These are phyloP conservation scores for Etia nguti DNA, from an alignment of 2,113 vertebrate genomes.

Conservation along the genomic window DNA sequence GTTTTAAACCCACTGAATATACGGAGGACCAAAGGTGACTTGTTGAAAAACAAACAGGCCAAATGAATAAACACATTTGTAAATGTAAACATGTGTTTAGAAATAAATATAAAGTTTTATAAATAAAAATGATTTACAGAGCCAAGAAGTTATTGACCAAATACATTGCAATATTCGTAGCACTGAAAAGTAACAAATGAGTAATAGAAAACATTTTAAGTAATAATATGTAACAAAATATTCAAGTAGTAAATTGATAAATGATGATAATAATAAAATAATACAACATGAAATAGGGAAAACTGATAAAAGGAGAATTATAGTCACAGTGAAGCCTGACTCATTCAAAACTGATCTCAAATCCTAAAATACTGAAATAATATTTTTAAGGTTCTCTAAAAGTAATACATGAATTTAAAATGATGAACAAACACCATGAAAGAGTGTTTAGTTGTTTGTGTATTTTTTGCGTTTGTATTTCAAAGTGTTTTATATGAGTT, in stretches of 20 bases:
- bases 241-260: fast-evolving
- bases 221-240: neutral
- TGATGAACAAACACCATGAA: fast-evolving
- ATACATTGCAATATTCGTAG: neutral
- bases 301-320: fast-evolving
- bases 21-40: neutral
- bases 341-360: fast-evolving
- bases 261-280: neutral
- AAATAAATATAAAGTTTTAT: neutral
- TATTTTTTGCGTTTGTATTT: fast-evolving
- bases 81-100: neutral
- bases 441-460: neutral
- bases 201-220: neutral
- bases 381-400: neutral
- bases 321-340: neutral
- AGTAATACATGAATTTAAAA: neutral
- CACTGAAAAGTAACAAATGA: neutral
- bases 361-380: neutral
- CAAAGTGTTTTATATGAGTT: neutral
- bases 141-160: neutral
- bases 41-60: neutral
- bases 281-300: neutral
- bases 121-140: neutral
- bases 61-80: neutral
- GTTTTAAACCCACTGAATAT: fast-evolving